Percentiles rank a stretch among this genome's conserved stretches.
These are phyloP conservation scores for Apodemus agrarius DNA, from an alignment of 2,797 vertebrate genomes.

Conservation along the genomic window DNA sequence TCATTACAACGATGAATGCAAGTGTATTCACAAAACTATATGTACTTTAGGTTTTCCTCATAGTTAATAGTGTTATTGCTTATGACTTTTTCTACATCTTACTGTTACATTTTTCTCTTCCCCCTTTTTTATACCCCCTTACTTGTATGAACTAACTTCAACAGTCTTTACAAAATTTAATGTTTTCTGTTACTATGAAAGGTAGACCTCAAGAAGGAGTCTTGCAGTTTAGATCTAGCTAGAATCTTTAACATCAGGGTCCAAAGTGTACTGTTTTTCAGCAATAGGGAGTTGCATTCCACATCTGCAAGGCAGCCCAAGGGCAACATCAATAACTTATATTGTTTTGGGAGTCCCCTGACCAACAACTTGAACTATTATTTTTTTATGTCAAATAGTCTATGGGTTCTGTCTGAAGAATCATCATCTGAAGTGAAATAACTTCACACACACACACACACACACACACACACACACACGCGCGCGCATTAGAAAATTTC, in stretches of 20 bases:
- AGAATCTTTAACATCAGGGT: background rate
- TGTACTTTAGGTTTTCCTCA: background rate
- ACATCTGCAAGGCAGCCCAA: background rate
- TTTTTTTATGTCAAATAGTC: background rate
- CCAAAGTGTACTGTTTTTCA: background rate
- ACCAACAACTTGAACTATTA: background rate
- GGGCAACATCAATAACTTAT: background rate
- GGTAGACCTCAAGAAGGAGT: background rate
- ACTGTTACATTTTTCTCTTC: background rate
- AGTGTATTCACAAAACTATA: background rate
- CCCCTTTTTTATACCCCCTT: accelerated
- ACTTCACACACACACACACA: background rate
- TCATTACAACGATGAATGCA: background rate
- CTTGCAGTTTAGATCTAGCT: background rate
- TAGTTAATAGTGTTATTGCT: background rate
- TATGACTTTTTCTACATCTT: background rate
- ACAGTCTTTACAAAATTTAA: background rate
- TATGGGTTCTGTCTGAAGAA: background rate
- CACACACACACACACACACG: too few relatives aligned
- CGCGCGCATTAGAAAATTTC: background rate
- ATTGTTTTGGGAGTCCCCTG: background rate
- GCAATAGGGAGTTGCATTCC: background rate
- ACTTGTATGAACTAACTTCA: background rate
- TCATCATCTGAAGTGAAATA: background rate
- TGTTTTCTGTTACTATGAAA: background rate